These are phyloP conservation scores for Eulithis testata DNA, from an alignment of 2,888 invertebrate species.

Conservation along the genomic window DNA sequence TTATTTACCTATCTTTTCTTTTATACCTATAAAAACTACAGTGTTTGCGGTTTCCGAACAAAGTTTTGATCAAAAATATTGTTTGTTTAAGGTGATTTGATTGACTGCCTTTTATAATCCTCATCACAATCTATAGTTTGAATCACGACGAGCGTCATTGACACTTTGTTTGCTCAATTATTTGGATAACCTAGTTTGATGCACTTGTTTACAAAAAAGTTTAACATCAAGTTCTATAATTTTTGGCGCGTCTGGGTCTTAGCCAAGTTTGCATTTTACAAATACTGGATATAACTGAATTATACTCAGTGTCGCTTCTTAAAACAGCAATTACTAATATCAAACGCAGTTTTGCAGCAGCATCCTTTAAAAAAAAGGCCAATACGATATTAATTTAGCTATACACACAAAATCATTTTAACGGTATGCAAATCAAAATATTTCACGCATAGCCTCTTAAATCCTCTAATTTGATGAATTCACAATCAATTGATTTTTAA, in stretches of 20 bases:
- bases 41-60: not conserved
- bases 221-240: not conserved
- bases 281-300: no score
- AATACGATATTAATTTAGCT: no score
- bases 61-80: not conserved
- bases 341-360: not conserved
- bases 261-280: not conserved
- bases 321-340: not conserved
- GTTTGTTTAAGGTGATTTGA: not conserved
- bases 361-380: not conserved
- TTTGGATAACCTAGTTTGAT: not conserved
- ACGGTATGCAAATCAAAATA: conserved; percentile 11
- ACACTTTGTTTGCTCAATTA: not conserved
- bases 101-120: not conserved
- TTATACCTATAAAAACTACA: not conserved
- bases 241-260: not conserved
- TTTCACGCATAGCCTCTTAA: conserved; percentile 9
- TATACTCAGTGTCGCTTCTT: not conserved
- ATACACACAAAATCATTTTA: no score
- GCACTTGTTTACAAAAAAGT: not conserved
- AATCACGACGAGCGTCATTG: not conserved
- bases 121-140: not conserved
- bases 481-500: conserved; percentile 19
- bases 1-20: not conserved
- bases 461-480: conserved; percentile 10